These are phyloP conservation scores for Aspidiotus destructor DNA, from an alignment of 2,888 invertebrate species.

Conservation along the genomic window DNA sequence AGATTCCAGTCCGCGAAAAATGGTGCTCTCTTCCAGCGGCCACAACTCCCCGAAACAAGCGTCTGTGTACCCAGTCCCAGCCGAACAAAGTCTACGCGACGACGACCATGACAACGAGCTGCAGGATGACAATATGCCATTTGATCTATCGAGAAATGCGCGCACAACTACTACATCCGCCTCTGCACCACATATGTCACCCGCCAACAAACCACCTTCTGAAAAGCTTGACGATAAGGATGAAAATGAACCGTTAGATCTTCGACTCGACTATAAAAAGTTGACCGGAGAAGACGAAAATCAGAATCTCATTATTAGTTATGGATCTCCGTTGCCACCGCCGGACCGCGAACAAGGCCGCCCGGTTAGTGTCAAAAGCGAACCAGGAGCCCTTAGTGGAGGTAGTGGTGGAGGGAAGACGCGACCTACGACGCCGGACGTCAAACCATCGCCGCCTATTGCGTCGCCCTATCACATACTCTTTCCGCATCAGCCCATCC, in stretches of 20 bases:
- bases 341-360: constrained; percentile 29
- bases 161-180: constrained; percentile 22
- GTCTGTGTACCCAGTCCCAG: constrained; percentile 53
- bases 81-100: constrained; percentile 27
- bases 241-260: constrained; percentile 73
- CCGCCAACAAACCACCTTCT: constrained; percentile 44
- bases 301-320: constrained; percentile 58
- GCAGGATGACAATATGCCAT: constrained; percentile 51
- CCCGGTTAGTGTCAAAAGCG: constrained; percentile 12
- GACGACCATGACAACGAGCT: constrained; percentile 39
- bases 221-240: constrained; percentile 40
- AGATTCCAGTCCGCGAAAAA: constrained; percentile 83
- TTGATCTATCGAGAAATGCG: constrained; percentile 52
- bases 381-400: constrained; percentile 6
- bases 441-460: constrained; percentile 30
- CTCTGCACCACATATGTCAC: constrained; percentile 39
- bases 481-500: constrained; percentile 53
- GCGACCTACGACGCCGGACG: constrained; percentile 26
- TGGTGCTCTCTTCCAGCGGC: constrained; percentile 49
- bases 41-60: constrained; percentile 63
- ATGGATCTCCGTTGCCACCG: constrained; percentile 39
- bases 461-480: constrained; percentile 44
- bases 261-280: constrained; percentile 77
- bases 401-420: constrained; percentile 34
- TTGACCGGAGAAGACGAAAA: constrained; percentile 66